Conservation (phyloP, 2,797 vertebrate species). For the Sarcophilus harrisii region DNA sequence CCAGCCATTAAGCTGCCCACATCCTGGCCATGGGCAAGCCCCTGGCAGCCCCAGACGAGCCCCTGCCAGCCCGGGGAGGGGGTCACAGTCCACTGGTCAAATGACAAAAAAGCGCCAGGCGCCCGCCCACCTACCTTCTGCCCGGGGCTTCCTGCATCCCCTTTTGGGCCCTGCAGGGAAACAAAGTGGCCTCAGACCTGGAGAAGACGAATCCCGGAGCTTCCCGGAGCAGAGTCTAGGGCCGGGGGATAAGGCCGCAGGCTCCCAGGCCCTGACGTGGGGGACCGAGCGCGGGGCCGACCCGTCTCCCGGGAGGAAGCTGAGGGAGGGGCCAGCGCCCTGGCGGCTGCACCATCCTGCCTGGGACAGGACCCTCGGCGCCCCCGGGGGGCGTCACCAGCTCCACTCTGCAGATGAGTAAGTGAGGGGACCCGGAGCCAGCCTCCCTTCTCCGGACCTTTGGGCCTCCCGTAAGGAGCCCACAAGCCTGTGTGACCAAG, state of each 20-base stretch:
- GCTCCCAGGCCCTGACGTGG: accelerated
- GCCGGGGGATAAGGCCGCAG: not conserved
- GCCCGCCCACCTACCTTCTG: not conserved
- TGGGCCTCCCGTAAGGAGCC: not conserved
- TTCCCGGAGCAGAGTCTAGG: not conserved
- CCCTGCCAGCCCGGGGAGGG: not conserved
- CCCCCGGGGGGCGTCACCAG: too few relatives aligned
- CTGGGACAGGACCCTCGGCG: too few relatives aligned
- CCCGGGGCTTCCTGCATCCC: not conserved
- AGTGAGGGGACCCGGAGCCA: too few relatives aligned
- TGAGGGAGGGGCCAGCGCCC: not conserved
- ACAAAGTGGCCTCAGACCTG: not conserved
- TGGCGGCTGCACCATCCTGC: not conserved
- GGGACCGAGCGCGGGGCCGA: not conserved
- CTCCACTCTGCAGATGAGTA: not conserved
- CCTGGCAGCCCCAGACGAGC: not conserved
- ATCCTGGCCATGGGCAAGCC: accelerated
- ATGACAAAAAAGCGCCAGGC: not conserved
- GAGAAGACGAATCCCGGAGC: not conserved
- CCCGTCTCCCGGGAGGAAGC: too few relatives aligned
- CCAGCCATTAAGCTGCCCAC: not conserved
- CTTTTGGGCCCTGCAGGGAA: not conserved
- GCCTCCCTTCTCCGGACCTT: not conserved
- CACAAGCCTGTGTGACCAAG: not conserved
- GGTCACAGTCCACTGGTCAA: not conserved